phyloP scores from a whole-genome alignment of 2,888 invertebrate genomes.

The Eupeodes luniger region DNA sequence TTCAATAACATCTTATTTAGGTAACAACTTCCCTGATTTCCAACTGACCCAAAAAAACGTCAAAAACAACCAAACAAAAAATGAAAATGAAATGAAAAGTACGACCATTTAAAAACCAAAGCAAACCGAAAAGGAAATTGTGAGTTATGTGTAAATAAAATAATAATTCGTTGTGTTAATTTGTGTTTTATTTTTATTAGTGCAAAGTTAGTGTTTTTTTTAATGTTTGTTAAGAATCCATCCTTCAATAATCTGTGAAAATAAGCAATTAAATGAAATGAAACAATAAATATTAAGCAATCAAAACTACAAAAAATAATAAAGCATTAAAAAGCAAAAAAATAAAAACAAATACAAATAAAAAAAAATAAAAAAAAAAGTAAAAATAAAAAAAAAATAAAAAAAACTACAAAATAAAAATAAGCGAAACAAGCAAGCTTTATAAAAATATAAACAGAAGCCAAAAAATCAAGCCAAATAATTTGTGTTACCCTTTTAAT shows the following conservation, averaged over 20 bases:
- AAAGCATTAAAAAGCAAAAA: conserved; percentile 9
- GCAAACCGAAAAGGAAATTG: not conserved
- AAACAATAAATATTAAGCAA: conserved; percentile 18
- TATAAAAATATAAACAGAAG: not conserved
- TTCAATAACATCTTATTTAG: no score
- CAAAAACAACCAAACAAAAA: not conserved
- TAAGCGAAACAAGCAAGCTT: not conserved
- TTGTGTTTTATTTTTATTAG: conserved; percentile 5
- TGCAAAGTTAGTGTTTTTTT: conserved; percentile 16
- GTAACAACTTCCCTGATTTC: not conserved
- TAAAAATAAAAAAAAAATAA: not conserved
- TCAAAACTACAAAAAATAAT: not conserved
- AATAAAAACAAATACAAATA: not conserved
- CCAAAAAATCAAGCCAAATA: not conserved
- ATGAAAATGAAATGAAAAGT: not conserved
- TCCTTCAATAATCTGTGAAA: conserved; percentile 61
- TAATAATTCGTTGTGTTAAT: not conserved
- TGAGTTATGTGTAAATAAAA: not conserved
- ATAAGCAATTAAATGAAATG: conserved; percentile 47
- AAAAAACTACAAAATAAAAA: not conserved
- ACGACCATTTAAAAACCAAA: not conserved
- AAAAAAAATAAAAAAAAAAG: not conserved
- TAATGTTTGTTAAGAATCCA: conserved; percentile 38
- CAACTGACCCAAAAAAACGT: not conserved
- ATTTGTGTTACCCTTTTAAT: not conserved